Base-by-base conservation (phyloP, 2,113 vertebrate species). In the Charadrius vociferus region DNA sequence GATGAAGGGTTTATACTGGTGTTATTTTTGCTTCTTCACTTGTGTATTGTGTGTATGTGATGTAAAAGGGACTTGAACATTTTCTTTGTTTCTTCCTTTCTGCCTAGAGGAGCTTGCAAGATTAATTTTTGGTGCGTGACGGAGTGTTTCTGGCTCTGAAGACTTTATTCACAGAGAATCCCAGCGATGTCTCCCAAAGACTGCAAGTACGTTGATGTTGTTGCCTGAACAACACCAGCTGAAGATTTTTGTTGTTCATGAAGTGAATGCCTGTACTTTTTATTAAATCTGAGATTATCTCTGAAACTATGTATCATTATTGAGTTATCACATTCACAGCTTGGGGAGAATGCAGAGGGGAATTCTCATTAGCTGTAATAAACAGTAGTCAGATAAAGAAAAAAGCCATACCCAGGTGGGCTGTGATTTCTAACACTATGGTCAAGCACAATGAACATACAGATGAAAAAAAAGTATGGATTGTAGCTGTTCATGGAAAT, bases 81-180 rank as follows among this genome's bases (percentile, higher is more conserved):
- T 90, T 94, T 90, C 86, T 94, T 95, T 97, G 67, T 93, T 88
- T 91, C 72, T 87, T 91, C 63, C 29, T 63, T 53, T 84, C 65
- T 85, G 84, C 87, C 65, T 75, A 79, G 61, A 84, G 86, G 61
- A 91, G 37, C 27, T 94, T 71, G 63, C 75, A 90, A 66, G 26
- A 32, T 78, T 70, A 77, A 36, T 81, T 87, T 81, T 81, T 92
- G 63, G 53, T 93, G 74, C 10, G 7, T 70, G 71, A 86, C 45
- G 43, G 58, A 49, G 53, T 30, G 65, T 75, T n/a, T 88, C 36
- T 0, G 1, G 13, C 59, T 91, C 74, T 87, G 78, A 82, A 77
- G 62, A 61, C 26, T 93, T 70, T 91, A 30, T 85, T 90, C 74
- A 53, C 56, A 53, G 66, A 27, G 32, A 83, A 74, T 90, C 43